These are phyloP conservation scores for Donacobius atricapilla DNA, from an alignment of 2,113 vertebrate genomes.

Conservation along the genomic window DNA sequence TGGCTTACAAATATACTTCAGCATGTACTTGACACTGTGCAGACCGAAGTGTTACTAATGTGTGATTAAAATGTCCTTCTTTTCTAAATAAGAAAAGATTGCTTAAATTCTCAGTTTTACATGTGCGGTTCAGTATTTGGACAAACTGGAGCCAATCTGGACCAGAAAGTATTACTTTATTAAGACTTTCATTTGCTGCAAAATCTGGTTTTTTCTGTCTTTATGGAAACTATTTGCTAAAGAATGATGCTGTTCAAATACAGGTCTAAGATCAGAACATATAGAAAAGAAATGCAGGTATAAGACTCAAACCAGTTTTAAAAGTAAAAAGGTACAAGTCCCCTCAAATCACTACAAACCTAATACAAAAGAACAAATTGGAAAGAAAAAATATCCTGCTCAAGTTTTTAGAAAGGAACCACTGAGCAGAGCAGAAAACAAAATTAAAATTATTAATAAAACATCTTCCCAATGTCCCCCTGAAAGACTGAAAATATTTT, in stretches of 20 bases:
- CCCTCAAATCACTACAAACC: not conserved
- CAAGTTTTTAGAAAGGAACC: not conserved
- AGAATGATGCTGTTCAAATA: not conserved
- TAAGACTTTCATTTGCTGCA: not conserved
- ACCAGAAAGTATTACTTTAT: not conserved
- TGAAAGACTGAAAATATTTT: not conserved
- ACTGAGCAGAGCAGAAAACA: not conserved
- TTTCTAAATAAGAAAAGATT: not conserved
- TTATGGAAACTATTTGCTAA: not conserved
- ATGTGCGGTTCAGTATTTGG: not conserved
- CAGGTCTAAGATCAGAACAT: not conserved
- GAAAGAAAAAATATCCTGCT: not conserved
- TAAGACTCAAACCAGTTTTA: not conserved
- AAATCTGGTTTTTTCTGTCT: not conserved
- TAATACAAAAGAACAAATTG: not conserved
- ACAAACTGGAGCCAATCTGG: not conserved
- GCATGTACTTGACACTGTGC: not conserved
- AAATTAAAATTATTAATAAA: slow-evolving; percentile 32
- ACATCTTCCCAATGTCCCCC: not conserved
- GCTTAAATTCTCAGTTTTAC: not conserved
- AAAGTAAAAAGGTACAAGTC: not conserved
- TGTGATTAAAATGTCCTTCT: not conserved
- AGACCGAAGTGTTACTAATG: not conserved
- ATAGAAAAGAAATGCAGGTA: not conserved
- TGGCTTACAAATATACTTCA: not conserved